A percentile compares a stretch with the other conserved stretches of the same genome.
Evolutionary conservation across 2,888 invertebrate species (phyloP).

Genomic region (Branchipolynoe longqiensis): DNA sequence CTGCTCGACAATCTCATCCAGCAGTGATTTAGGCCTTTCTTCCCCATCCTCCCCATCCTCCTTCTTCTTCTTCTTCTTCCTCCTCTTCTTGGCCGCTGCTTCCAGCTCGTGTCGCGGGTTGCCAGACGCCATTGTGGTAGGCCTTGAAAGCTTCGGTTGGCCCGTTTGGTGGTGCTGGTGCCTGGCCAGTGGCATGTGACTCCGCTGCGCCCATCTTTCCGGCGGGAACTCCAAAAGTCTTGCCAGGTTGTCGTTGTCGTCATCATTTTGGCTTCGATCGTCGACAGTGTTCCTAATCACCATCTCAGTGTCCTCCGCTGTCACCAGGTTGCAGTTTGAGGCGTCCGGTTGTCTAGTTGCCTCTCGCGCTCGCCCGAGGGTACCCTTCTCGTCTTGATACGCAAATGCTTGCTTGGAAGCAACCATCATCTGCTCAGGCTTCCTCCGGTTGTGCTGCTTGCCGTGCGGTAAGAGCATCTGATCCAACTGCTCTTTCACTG

Average conservation of each 20-base stretch:
- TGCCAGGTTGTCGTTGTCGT: background rate
- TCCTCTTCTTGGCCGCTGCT: constrained; percentile 35
- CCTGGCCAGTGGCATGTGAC: background rate
- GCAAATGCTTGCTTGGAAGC: background rate
- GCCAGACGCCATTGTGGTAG: constrained; percentile 48
- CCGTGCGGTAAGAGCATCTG: background rate
- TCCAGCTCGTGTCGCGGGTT: constrained; percentile 34
- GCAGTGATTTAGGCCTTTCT: constrained; percentile 21
- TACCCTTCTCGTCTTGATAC: background rate
- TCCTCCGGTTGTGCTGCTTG: background rate
- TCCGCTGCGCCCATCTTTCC: background rate
- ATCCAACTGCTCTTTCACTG: constrained; percentile 37
- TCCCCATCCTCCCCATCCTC: no score
- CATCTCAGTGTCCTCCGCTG: no score
- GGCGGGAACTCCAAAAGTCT: background rate
- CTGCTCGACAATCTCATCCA: background rate
- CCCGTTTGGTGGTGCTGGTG: no score
- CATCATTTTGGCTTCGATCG: background rate
- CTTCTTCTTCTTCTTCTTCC: constrained; percentile 38
- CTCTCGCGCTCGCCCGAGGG: background rate
- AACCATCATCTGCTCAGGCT: background rate
- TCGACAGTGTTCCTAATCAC: no score
- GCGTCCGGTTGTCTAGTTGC: background rate
- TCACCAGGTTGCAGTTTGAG: background rate
- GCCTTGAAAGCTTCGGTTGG: constrained; percentile 24